Conservation (phyloP, 2,888 invertebrate species). For the Blastobasis lacticolella region DNA sequence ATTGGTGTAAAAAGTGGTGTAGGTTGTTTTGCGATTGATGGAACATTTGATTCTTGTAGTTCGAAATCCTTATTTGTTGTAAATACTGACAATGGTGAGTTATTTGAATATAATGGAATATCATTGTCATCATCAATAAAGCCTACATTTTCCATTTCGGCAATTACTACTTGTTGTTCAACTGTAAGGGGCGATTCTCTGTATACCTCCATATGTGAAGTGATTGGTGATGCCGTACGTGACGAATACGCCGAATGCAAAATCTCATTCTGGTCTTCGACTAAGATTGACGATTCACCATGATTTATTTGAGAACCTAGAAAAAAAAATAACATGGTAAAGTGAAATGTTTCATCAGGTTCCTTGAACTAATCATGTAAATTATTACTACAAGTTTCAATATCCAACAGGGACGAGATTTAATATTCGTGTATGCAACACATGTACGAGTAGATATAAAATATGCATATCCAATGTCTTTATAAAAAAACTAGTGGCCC, state of each 20-base stretch:
- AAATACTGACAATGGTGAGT: constrained; percentile 8
- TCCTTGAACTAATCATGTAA: not conserved
- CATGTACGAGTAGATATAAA: not conserved
- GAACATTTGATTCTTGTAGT: constrained; percentile 2
- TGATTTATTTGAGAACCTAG: not conserved
- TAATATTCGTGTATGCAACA: not conserved
- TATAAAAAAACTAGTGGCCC: no score
- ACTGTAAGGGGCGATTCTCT: not conserved
- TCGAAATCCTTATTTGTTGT: not conserved
- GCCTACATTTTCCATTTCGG: constrained; percentile 2
- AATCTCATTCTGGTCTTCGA: constrained; percentile 1
- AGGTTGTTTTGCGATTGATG: constrained; percentile 7
- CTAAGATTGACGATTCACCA: not conserved
- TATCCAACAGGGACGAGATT: not conserved
- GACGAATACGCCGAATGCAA: constrained; percentile 1
- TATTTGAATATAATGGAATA: constrained; percentile 5
- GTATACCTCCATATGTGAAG: not conserved
- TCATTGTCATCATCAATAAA: not conserved
- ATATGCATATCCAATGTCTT: not conserved
- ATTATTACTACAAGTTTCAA: not conserved
- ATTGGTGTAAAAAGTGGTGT: constrained; percentile 10
- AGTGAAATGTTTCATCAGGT: not conserved
- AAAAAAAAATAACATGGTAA: not conserved
- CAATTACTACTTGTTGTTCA: not conserved
- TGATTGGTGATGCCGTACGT: not conserved